Evolutionary conservation across 2,888 invertebrate genomes (phyloP).

Genomic region (Prosapia bicincta): DNA sequence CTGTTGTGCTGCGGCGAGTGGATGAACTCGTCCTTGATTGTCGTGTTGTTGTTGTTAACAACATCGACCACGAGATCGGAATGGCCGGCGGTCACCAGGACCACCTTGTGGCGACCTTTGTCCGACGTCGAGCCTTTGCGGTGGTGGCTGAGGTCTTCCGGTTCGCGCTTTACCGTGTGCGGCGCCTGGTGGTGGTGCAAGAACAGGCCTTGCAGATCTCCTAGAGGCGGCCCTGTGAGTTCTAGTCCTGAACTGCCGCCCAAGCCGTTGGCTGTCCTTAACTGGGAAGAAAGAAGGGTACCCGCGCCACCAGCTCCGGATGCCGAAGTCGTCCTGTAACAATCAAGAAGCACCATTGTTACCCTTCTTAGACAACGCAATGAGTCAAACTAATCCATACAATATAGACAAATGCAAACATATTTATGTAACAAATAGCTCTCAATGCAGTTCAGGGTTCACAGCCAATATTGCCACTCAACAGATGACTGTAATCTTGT

Average conservation of each 20-base stretch:
- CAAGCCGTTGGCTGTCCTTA: conserved; percentile 66
- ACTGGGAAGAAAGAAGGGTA: conserved; percentile 49
- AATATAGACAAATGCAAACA: too few relatives aligned
- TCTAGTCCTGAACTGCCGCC: conserved; percentile 60
- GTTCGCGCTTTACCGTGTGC: conserved; percentile 72
- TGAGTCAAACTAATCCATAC: too few relatives aligned
- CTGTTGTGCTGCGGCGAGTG: conserved; percentile 65
- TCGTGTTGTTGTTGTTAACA: conserved; percentile 53
- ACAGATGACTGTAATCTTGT: too few relatives aligned
- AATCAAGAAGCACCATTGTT: too few relatives aligned
- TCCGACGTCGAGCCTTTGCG: conserved; percentile 49
- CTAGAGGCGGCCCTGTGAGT: conserved; percentile 49
- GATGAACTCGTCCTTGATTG: conserved; percentile 41
- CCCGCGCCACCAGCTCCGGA: conserved; percentile 36
- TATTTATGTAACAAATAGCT: too few relatives aligned
- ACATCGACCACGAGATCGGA: conserved; percentile 52
- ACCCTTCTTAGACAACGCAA: too few relatives aligned
- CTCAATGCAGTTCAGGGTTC: too few relatives aligned
- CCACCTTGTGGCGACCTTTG: conserved; percentile 42
- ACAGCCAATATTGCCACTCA: too few relatives aligned
- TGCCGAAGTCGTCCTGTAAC: conserved; percentile 35
- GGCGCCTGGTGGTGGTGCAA: conserved; percentile 44
- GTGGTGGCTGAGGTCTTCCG: conserved; percentile 71
- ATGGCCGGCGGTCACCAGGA: conserved; percentile 48
- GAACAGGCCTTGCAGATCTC: conserved; percentile 54